phyloP scores from a whole-genome alignment of 2,888 invertebrate species.

The Sabellastarte sp. region DNA sequence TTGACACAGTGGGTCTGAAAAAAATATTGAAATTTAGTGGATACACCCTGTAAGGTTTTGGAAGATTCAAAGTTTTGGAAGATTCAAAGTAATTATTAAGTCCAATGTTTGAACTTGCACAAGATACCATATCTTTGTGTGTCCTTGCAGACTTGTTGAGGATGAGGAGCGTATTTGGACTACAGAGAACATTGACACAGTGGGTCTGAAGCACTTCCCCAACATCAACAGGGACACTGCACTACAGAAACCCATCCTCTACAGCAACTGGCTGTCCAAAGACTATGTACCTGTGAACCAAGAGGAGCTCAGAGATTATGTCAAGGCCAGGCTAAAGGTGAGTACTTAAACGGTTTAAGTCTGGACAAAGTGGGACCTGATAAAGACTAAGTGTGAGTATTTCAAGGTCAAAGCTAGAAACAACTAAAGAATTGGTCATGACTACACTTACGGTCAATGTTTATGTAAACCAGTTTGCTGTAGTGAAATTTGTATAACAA shows the following conservation, averaged over 20 bases:
- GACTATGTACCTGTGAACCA: constrained; percentile 96
- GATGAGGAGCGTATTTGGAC: constrained; percentile 96
- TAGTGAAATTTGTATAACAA: no score
- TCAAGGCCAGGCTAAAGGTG: constrained; percentile 91
- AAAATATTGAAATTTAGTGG: no score
- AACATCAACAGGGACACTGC: constrained; percentile 81
- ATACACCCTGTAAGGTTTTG: no score
- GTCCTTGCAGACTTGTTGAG: constrained; percentile 72
- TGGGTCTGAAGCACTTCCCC: constrained; percentile 84
- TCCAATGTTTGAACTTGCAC: no score
- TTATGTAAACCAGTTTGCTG: no score
- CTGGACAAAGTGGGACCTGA: no score
- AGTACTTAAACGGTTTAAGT: not conserved
- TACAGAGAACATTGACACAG: constrained; percentile 88
- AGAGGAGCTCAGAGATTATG: constrained; percentile 92
- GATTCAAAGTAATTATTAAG: no score
- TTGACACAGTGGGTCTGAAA: constrained; percentile 75
- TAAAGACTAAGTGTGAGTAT: no score
- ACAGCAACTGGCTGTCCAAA: constrained; percentile 98
- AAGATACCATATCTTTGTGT: constrained; percentile 1
- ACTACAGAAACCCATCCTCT: constrained; percentile 89
- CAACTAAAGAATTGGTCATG: no score
- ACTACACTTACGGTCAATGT: no score
- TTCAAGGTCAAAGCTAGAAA: no score
- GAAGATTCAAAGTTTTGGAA: no score